These are phyloP conservation scores for Octomys mimax DNA, from an alignment of 2,797 vertebrate genomes.

Conservation along the genomic window DNA sequence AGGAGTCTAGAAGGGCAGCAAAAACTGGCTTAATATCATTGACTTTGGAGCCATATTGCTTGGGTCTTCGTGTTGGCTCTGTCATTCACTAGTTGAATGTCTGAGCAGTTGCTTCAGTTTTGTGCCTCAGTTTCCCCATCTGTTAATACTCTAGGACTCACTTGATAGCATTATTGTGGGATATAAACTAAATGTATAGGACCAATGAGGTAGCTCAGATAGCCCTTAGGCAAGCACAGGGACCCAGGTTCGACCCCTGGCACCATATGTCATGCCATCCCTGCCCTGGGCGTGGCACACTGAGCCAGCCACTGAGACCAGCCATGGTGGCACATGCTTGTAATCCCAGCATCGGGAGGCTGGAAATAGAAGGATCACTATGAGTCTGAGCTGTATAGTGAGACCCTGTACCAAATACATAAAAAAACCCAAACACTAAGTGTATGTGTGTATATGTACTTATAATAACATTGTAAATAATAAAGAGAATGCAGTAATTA, in stretches of 20 bases:
- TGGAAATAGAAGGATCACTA: too few species aligned
- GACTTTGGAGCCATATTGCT: neutral
- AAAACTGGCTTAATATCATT: neutral
- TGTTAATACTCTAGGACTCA: neutral
- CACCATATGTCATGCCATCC: too few species aligned
- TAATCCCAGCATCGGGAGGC: too few species aligned
- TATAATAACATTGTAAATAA: neutral
- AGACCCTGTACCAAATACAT: too few species aligned
- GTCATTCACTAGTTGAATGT: neutral
- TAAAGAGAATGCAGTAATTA: neutral
- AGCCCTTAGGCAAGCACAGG: too few species aligned
- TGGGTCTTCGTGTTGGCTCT: neutral
- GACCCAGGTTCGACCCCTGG: too few species aligned
- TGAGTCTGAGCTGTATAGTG: too few species aligned
- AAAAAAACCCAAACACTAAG: too few species aligned
- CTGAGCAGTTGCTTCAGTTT: neutral
- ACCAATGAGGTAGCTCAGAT: too few species aligned
- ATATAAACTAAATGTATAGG: neutral
- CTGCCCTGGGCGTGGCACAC: too few species aligned
- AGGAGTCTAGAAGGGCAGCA: neutral
- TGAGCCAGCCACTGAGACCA: too few species aligned
- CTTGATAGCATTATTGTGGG: neutral
- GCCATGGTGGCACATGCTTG: too few species aligned
- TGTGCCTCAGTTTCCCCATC: neutral
- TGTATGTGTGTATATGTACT: neutral